Base-by-base conservation (phyloP, 2,797 vertebrate genomes). In the Rhinoraja longicauda region DNA sequence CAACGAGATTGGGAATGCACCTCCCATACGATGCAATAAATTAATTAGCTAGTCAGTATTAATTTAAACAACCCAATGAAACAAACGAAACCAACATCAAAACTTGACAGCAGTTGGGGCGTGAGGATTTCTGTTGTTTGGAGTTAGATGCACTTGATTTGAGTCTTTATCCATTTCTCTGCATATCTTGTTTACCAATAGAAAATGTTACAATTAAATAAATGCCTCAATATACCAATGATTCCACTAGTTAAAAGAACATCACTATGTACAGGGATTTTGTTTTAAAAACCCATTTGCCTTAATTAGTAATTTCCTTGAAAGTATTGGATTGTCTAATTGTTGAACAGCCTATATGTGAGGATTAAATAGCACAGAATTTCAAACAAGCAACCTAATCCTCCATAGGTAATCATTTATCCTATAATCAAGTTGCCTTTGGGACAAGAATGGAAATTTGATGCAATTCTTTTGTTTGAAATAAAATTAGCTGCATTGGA, bases 401-500 rank as follows among this genome's bases (percentile, higher is more conserved):
- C 62, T 36, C 15, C n/a, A 21, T 64, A 17, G 32, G 29, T 19
- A 86, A 86, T 86, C 82, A 86, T 62, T 86, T 57, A 88, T 67
- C n/a, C n/a, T 67, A 19, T 88, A 67, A 17, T 88, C n/a, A 62
- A 9, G 62, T 88, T 88, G 84, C 62, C 59, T 19, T 64, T 67
- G 84, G 62, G 62, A 19, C 29, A 9, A 9, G 6, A 17, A 36
- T 67, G 84, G 62, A n/a, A 64, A 88, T 88, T 88, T 64, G 84
- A 21, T 88, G 17, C 32, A 88, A 62, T 17, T 32, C 57, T 88
- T 62, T 64, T 53, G 13, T 10, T 59, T 21, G 59, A 67, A 88
- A 88, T 67, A 67, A 88, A 88, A 67, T 67, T 36, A 86, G 59
- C 82, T 86, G 29, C 1, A 86, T 86, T 86, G 57, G 82, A 86